Conservation (phyloP, 2,888 invertebrate species). For the Hypercompe scribonia region DNA sequence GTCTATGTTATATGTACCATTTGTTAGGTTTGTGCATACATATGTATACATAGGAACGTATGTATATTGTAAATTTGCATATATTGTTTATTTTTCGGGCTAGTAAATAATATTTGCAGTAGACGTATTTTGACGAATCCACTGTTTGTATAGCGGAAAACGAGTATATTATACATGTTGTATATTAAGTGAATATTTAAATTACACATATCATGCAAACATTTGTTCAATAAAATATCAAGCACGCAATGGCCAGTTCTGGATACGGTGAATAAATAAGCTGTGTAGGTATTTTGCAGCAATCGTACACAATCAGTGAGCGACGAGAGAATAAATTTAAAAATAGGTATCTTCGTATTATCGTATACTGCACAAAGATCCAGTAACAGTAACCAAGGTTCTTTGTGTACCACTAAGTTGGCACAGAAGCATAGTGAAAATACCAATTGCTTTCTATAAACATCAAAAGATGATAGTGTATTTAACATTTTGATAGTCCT, state of each 20-base stretch:
- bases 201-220: conserved; percentile 21
- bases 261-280: conserved; percentile 13
- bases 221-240: conserved; percentile 14
- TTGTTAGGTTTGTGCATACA: not conserved
- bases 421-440: not conserved
- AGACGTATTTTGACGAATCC: conserved; percentile 2
- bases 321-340: conserved; percentile 4
- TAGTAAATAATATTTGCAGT: not conserved
- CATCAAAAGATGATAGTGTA: not conserved
- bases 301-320: conserved; percentile 36
- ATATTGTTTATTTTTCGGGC: not conserved
- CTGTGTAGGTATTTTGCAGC: conserved; percentile 19
- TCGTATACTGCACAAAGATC: conserved; percentile 12
- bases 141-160: not conserved
- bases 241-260: not conserved
- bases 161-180: conserved; percentile 1
- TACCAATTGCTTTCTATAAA: not conserved
- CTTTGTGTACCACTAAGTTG: conserved; percentile 9
- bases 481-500: not conserved
- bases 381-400: not conserved
- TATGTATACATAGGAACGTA: not conserved
- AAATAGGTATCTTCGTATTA: conserved; percentile 1
- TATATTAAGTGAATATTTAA: conserved; percentile 35
- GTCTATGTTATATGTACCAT: not conserved
- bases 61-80: not conserved